Conservation (phyloP, 2,888 invertebrate genomes). For the Oxycera nigricornis region DNA sequence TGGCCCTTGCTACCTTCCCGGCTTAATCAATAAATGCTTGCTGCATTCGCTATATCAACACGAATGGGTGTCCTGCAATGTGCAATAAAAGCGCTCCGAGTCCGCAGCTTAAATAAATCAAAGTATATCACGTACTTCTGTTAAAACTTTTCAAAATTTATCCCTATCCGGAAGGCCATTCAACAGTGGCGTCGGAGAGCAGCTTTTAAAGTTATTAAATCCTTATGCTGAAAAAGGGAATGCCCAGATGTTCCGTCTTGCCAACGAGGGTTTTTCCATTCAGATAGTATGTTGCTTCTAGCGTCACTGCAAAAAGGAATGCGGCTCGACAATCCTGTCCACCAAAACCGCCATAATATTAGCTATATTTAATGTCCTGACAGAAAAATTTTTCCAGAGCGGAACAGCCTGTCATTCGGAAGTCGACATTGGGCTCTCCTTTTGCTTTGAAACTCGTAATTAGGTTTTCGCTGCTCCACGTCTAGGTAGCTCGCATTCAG, state of each 20-base stretch:
- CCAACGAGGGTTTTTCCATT: neutral
- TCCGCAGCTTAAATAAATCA: constrained; percentile 33
- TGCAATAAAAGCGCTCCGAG: neutral
- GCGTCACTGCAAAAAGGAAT: constrained; percentile 7
- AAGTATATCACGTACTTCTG: constrained; percentile 32
- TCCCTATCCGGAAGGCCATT: constrained; percentile 18
- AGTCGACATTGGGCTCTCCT: neutral
- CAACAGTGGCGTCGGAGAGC: neutral
- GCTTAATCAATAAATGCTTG: constrained; percentile 19
- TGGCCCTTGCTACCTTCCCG: neutral
- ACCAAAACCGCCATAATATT: constrained; percentile 11
- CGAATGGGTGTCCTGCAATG: neutral
- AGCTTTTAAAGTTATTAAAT: constrained; percentile 38
- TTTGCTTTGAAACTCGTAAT: constrained; percentile 6
- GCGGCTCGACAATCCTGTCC: neutral
- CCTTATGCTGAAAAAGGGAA: neutral
- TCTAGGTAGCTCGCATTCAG: constrained; percentile 8
- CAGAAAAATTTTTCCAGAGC: neutral
- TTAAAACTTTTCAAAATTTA: constrained; percentile 38
- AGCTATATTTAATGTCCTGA: constrained; percentile 9
- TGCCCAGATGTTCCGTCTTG: constrained; percentile 20
- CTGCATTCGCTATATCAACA: neutral
- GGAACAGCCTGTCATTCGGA: constrained; percentile 2
- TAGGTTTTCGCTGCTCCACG: neutral
- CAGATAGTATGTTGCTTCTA: neutral